Evolutionary conservation across 2,113 vertebrate species (phyloP).

Genomic region (Cinclus cinclus): DNA sequence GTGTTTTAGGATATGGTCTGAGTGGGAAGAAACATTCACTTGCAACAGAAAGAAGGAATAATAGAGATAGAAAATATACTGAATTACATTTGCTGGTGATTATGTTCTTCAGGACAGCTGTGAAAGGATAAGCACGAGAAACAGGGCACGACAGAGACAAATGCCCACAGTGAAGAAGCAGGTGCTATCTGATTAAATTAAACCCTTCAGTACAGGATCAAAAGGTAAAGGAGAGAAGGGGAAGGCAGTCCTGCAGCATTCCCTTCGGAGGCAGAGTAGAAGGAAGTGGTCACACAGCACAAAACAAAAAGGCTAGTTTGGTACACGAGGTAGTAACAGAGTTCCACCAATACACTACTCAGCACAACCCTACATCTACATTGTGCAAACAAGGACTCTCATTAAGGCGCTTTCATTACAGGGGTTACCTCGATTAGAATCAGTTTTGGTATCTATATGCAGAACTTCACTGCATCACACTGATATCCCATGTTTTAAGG

Average conservation of each 20-base stretch:
- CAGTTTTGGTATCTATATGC: not conserved
- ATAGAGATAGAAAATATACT: not conserved
- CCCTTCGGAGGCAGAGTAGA: not conserved
- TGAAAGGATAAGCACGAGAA: not conserved
- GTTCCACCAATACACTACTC: not conserved
- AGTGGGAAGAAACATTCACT: not conserved
- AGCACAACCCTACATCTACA: not conserved
- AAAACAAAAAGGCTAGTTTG: not conserved
- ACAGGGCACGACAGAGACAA: not conserved
- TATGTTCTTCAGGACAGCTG: not conserved
- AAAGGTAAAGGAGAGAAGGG: not conserved
- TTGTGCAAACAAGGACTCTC: not conserved
- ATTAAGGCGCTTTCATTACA: not conserved
- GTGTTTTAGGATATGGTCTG: not conserved
- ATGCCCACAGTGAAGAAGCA: not conserved
- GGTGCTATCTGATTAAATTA: not conserved
- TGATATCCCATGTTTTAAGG: not conserved
- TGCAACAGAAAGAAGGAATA: not conserved
- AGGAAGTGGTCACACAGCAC: not conserved
- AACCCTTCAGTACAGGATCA: rapidly evolving
- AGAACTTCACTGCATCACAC: not conserved
- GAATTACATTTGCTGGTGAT: not conserved
- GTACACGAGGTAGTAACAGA: not conserved
- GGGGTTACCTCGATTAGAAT: not conserved
- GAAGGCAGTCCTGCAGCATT: not conserved